Conservation (phyloP, 2,113 vertebrate species). For the Hipposideros armiger region DNA sequence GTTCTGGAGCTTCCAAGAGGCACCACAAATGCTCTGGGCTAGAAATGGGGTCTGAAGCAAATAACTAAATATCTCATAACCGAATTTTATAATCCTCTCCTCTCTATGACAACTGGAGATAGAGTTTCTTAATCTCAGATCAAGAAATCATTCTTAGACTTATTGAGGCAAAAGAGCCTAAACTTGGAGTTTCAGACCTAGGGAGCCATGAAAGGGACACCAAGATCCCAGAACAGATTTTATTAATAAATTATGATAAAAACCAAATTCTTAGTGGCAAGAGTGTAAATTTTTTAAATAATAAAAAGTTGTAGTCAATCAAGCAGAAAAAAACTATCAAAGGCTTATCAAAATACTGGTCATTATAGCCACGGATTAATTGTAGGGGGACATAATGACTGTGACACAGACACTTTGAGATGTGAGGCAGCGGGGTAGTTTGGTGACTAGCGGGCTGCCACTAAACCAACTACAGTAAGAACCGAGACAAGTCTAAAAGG, state of each 20-base stretch:
- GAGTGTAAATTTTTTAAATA: neutral
- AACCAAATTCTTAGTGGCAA: neutral
- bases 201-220: neutral
- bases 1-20: neutral
- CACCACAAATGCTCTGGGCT: neutral
- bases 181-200: neutral
- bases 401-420: neutral
- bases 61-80: neutral
- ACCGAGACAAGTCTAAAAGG: neutral
- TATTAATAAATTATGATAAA: neutral
- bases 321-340: neutral
- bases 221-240: constrained; percentile 13
- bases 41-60: neutral
- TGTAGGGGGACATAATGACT: neutral
- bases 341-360: neutral
- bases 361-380: neutral
- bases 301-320: neutral
- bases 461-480: neutral
- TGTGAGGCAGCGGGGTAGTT: neutral
- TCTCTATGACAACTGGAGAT: neutral
- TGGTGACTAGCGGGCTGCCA: neutral
- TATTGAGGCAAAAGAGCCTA: neutral
- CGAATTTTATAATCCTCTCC: neutral
- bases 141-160: constrained; percentile 4
- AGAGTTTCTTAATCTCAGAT: neutral